phyloP scores from a whole-genome alignment of 2,888 invertebrate species.

The Erebia epiphron region DNA sequence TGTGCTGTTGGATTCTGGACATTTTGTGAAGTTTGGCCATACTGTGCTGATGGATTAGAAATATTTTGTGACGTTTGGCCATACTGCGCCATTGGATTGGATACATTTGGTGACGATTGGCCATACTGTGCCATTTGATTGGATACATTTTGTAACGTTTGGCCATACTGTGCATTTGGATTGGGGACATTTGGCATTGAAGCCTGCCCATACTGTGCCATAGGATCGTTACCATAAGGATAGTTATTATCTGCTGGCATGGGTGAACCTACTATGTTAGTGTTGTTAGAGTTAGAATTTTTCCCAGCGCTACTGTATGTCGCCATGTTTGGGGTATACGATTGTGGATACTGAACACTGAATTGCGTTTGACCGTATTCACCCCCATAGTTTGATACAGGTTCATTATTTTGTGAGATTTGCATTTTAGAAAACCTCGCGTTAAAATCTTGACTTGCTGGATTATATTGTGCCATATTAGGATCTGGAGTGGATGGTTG shows the following conservation, averaged over 20 bases:
- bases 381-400: slow-evolving; percentile 44
- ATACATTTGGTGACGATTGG: background rate
- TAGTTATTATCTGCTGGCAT: slow-evolving; percentile 61
- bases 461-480: slow-evolving; percentile 44
- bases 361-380: slow-evolving; percentile 72
- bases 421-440: slow-evolving; percentile 70
- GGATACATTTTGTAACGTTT: background rate
- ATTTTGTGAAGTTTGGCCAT: slow-evolving; percentile 24
- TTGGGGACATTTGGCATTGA: background rate
- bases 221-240: slow-evolving; percentile 54
- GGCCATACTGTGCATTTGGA: background rate
- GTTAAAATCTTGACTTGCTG: slow-evolving; percentile 53
- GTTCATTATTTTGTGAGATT: slow-evolving; percentile 56
- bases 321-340: slow-evolving; percentile 51
- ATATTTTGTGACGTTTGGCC: slow-evolving; percentile 25
- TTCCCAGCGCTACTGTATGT: slow-evolving; percentile 64
- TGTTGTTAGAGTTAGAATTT: slow-evolving; percentile 55
- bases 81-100: slow-evolving; percentile 41
- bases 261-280: slow-evolving; percentile 58
- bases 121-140: slow-evolving; percentile 43
- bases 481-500: slow-evolving; percentile 55
- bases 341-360: slow-evolving; percentile 64
- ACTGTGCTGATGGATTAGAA: slow-evolving; percentile 17
- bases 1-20: slow-evolving; percentile 41
- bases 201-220: slow-evolving; percentile 25